Percentiles rank a stretch among this genome's conserved stretches.
phyloP scores from a whole-genome alignment of 2,888 invertebrate genomes.

The Agelastica alni region DNA sequence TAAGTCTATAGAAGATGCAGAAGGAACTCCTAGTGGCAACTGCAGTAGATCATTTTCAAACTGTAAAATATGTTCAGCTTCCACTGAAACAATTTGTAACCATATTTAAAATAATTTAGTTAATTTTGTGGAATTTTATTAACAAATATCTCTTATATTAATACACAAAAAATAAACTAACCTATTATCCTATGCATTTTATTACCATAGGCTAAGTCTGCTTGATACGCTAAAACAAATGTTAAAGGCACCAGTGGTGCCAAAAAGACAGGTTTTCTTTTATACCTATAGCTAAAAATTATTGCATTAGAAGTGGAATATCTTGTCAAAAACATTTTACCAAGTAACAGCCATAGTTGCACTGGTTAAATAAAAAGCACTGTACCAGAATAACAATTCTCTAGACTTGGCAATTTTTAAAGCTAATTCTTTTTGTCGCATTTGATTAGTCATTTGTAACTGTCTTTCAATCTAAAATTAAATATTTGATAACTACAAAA shows the following conservation, averaged over 20 bases:
- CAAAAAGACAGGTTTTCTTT: slow-evolving; percentile 63
- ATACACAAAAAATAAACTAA: no score
- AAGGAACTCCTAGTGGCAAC: slow-evolving; percentile 75
- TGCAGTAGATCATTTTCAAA: slow-evolving; percentile 72
- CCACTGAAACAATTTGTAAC: slow-evolving; percentile 64
- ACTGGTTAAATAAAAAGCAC: slow-evolving; percentile 67
- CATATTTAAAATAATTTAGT: no score
- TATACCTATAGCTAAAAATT: slow-evolving; percentile 40
- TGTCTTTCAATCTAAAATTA: slow-evolving; percentile 72
- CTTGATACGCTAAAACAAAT: slow-evolving; percentile 72
- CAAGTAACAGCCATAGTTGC: slow-evolving; percentile 60
- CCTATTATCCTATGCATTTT: slow-evolving; percentile 76
- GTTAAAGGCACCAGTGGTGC: slow-evolving; percentile 73
- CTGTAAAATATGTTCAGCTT: slow-evolving; percentile 80
- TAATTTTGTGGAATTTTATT: no score
- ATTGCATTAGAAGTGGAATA: no score
- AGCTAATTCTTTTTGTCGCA: slow-evolving; percentile 75
- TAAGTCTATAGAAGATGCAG: slow-evolving; percentile 60
- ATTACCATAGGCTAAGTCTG: slow-evolving; percentile 77
- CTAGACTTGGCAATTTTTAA: slow-evolving; percentile 71
- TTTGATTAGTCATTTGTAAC: slow-evolving; percentile 79
- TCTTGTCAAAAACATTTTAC: no score
- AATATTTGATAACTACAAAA: slow-evolving; percentile 26
- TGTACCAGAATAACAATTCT: slow-evolving; percentile 75
- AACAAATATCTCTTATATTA: slow-evolving; percentile 9